Percentiles rank a stretch among this genome's conserved stretches.
phyloP scores from a whole-genome alignment of 2,113 vertebrate species.

The Butastur rufipennis region DNA sequence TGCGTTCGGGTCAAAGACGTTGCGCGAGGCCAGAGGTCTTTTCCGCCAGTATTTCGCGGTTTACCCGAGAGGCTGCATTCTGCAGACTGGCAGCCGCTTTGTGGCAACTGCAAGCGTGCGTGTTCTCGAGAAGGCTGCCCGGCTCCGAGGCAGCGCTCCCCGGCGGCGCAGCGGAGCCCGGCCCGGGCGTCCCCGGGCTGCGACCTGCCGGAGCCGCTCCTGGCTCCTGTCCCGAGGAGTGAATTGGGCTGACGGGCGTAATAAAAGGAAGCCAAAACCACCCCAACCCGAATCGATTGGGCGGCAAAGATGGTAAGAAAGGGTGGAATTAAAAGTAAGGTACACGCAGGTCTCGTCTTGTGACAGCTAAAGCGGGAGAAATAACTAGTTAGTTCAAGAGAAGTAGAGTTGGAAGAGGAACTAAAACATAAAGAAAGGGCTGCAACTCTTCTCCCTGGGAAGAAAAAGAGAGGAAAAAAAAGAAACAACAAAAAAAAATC shows the following conservation, averaged over 20 bases:
- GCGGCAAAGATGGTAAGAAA: not conserved
- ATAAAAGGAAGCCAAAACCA: too few relatives aligned
- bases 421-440: not conserved
- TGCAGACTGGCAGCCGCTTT: not conserved
- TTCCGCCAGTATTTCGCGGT: not conserved
- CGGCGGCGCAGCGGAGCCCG: too few relatives aligned
- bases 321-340: too few relatives aligned
- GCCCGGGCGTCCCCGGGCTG: too few relatives aligned
- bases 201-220: too few relatives aligned
- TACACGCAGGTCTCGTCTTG: too few relatives aligned
- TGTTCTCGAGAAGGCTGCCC: not conserved
- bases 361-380: not conserved
- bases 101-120: not conserved
- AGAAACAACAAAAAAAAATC: too few relatives aligned
- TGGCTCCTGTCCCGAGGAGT: too few relatives aligned
- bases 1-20: not conserved
- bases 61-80: not conserved
- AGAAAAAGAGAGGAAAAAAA: not conserved
- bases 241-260: not conserved
- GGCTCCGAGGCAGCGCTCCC: not conserved
- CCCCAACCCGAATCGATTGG: too few relatives aligned
- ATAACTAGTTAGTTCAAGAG: not conserved
- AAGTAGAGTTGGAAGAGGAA: not conserved
- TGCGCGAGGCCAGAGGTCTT: not conserved
- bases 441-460: not conserved